phyloP scores from a whole-genome alignment of 2,797 vertebrate genomes.

The Channa striata region DNA sequence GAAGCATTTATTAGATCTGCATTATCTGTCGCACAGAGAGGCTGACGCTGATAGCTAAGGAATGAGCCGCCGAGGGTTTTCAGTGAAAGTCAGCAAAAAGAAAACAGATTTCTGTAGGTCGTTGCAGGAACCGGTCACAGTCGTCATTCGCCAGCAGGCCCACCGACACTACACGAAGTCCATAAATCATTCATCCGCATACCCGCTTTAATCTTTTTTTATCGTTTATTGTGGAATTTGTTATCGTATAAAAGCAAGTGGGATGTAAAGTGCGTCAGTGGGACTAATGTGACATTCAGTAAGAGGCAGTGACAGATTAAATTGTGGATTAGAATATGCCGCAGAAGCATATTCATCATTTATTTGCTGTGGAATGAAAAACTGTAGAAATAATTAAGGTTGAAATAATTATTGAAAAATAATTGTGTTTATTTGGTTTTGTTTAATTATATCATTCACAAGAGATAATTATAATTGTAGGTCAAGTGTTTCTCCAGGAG shows the following conservation, averaged over 20 bases:
- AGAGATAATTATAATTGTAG: constrained; percentile 33
- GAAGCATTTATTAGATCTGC: constrained; percentile 59
- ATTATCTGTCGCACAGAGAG: constrained; percentile 39
- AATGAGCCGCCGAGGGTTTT: not conserved
- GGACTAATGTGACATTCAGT: constrained; percentile 56
- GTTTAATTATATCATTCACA: not conserved
- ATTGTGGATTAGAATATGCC: not conserved
- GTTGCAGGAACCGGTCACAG: constrained; percentile 37
- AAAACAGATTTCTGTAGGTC: constrained; percentile 27
- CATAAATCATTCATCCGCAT: constrained; percentile 54
- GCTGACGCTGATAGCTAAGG: constrained; percentile 27
- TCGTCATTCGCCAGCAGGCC: constrained; percentile 33
- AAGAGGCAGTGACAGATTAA: too few relatives aligned
- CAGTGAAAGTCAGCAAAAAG: constrained; percentile 20
- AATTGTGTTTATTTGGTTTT: not conserved
- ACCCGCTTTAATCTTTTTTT: constrained; percentile 13
- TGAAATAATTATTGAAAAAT: too few relatives aligned
- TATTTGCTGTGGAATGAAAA: not conserved
- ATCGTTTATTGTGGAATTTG: constrained; percentile 40
- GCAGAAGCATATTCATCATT: constrained; percentile 28
- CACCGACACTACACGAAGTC: constrained; percentile 25
- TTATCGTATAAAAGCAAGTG: constrained; percentile 2
- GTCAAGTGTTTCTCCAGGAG: constrained; percentile 23
- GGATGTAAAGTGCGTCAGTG: constrained; percentile 27
- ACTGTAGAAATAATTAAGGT: too few relatives aligned